Evolutionary conservation across 2,113 vertebrate species (phyloP).

Genomic region (Tupaia chinensis): DNA sequence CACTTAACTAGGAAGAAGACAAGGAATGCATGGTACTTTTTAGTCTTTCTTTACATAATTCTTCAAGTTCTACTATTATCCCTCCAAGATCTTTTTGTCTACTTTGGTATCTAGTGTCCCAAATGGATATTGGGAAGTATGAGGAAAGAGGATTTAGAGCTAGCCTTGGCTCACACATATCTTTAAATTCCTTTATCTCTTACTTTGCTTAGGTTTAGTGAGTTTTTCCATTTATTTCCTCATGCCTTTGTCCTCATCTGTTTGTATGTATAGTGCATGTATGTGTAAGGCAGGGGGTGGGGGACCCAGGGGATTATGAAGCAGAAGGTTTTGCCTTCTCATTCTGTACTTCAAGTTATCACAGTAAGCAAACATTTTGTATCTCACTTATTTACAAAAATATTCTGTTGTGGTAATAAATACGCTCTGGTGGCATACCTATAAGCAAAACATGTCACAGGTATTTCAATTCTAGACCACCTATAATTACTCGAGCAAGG

Average conservation of each 20-base stretch:
- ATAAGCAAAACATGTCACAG: constrained; percentile 50
- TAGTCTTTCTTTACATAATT: background rate
- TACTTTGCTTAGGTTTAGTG: background rate
- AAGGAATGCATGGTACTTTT: background rate
- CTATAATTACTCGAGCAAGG: constrained; percentile 69
- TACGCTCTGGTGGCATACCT: background rate
- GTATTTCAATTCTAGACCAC: constrained; percentile 49
- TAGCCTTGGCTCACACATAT: background rate
- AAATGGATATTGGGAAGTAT: background rate
- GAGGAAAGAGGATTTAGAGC: background rate
- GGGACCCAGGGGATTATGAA: background rate
- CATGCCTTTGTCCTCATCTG: background rate
- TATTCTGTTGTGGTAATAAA: constrained; percentile 45
- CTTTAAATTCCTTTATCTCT: background rate
- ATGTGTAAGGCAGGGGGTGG: background rate
- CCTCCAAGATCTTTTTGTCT: background rate
- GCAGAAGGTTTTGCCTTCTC: background rate
- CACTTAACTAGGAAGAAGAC: background rate
- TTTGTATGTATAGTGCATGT: background rate
- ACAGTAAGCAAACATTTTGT: constrained; percentile 23
- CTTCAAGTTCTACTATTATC: background rate
- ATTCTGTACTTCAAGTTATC: background rate
- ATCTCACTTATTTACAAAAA: constrained; percentile 37
- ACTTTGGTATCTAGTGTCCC: background rate
- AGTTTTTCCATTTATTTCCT: background rate